These are phyloP conservation scores for Zapornia atra DNA, from an alignment of 2,113 vertebrate genomes.

Conservation along the genomic window DNA sequence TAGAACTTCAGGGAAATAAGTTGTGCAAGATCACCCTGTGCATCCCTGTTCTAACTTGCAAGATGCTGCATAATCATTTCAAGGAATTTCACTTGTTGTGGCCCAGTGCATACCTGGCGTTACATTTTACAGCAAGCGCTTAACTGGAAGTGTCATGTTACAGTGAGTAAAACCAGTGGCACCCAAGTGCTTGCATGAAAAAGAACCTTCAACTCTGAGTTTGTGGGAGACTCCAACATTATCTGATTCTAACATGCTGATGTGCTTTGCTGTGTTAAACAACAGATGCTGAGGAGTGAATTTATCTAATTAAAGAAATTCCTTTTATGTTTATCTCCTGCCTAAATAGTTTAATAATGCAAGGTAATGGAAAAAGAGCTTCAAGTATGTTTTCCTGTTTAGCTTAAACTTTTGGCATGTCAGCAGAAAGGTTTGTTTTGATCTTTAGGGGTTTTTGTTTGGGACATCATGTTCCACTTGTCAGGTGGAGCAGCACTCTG, in stretches of 20 bases:
- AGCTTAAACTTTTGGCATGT: slow-evolving; percentile 32
- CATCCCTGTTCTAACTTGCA: slow-evolving; percentile 31
- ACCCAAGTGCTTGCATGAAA: not conserved
- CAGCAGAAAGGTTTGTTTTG: slow-evolving; percentile 60
- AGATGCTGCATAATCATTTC: slow-evolving; percentile 2
- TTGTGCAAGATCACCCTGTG: not conserved
- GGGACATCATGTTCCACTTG: not conserved
- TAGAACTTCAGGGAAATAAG: not conserved
- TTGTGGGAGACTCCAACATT: slow-evolving; percentile 31
- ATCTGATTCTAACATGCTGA: slow-evolving; percentile 54
- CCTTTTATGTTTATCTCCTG: slow-evolving; percentile 69
- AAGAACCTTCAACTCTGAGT: not conserved
- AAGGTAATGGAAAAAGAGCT: slow-evolving; percentile 57
- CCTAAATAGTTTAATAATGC: slow-evolving; percentile 42
- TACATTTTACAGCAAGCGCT: not conserved
- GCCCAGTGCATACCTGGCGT: not conserved
- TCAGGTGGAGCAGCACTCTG: not conserved
- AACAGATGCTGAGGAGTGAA: slow-evolving; percentile 50
- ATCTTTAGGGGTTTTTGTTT: slow-evolving; percentile 21
- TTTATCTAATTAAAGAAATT: slow-evolving; percentile 63
- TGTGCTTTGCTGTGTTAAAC: slow-evolving; percentile 37
- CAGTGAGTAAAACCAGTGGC: slow-evolving; percentile 17
- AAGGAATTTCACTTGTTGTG: slow-evolving; percentile 47
- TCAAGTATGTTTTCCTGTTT: slow-evolving; percentile 51
- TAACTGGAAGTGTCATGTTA: slow-evolving; percentile 14